These are phyloP conservation scores for Colossoma macropomum DNA, from an alignment of 2,113 vertebrate species.

Conservation along the genomic window DNA sequence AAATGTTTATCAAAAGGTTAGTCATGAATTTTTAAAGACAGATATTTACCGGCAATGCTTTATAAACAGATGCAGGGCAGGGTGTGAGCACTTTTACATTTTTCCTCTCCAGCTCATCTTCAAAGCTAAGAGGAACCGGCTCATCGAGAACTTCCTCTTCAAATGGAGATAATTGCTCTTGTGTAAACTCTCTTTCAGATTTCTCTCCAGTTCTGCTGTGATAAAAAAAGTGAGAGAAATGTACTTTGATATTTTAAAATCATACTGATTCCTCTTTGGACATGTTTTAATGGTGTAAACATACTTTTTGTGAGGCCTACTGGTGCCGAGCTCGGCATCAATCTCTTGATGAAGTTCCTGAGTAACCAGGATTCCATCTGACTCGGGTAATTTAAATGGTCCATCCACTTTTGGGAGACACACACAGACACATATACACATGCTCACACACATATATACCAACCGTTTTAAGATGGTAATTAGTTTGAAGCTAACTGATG, in stretches of 20 bases:
- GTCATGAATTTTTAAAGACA: background rate
- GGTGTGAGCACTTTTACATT: slow-evolving; percentile 35
- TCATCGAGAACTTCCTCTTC: slow-evolving; percentile 7
- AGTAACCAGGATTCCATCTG: slow-evolving; percentile 30
- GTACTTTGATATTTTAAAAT: background rate
- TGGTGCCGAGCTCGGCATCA: slow-evolving; percentile 28
- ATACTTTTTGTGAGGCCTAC: slow-evolving; percentile 22
- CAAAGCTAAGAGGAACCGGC: slow-evolving; percentile 35
- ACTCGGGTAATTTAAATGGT: slow-evolving; percentile 21
- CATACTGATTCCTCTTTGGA: background rate
- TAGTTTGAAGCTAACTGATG: too few species aligned
- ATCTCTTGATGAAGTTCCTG: slow-evolving; percentile 37
- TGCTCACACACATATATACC: background rate
- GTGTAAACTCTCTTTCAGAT: background rate
- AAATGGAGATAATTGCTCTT: slow-evolving; percentile 10
- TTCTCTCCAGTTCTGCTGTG: slow-evolving; percentile 2
- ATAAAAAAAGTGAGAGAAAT: background rate
- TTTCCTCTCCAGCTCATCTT: slow-evolving; percentile 44
- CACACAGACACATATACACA: background rate
- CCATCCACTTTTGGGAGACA: background rate
- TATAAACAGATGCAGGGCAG: slow-evolving; percentile 8
- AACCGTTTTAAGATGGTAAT: too few species aligned
- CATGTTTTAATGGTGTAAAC: background rate
- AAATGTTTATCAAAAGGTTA: background rate
- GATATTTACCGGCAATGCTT: slow-evolving; percentile 32